phyloP scores from a whole-genome alignment of 2,888 invertebrate species.

The Baronia brevicornis region DNA sequence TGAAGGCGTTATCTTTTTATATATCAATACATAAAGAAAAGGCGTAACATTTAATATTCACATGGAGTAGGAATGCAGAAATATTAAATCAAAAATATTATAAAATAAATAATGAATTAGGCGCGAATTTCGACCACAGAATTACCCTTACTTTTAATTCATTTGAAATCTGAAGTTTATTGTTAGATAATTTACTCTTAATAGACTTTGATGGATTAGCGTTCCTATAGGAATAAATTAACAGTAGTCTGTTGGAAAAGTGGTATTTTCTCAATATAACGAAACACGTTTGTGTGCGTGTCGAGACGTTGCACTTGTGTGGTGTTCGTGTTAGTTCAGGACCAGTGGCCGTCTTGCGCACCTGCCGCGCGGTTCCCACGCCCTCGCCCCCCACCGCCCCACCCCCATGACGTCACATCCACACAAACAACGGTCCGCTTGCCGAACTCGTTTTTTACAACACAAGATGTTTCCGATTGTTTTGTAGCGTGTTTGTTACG shows the following conservation, averaged over 20 bases:
- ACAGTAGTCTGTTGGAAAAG: constrained; percentile 39
- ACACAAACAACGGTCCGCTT: constrained; percentile 56
- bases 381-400: constrained; percentile 35
- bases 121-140: no score
- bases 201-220: constrained; percentile 1
- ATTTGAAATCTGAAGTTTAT: no score
- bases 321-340: constrained; percentile 53
- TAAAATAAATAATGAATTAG: no score
- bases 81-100: no score
- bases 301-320: constrained; percentile 33
- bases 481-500: no score
- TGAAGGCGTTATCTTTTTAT: no score
- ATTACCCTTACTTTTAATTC: no score
- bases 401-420: constrained; percentile 53
- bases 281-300: constrained; percentile 33
- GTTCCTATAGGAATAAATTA: constrained; percentile 8
- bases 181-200: neutral
- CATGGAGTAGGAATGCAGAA: no score
- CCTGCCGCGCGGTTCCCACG: constrained; percentile 74
- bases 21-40: no score
- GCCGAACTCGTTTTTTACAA: constrained; percentile 41
- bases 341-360: constrained; percentile 74
- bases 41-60: no score
- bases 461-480: constrained; percentile 19
- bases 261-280: constrained; percentile 62